Evolutionary conservation across 2,113 vertebrate genomes (phyloP).

Genomic region (Elephantulus edwardii): DNA sequence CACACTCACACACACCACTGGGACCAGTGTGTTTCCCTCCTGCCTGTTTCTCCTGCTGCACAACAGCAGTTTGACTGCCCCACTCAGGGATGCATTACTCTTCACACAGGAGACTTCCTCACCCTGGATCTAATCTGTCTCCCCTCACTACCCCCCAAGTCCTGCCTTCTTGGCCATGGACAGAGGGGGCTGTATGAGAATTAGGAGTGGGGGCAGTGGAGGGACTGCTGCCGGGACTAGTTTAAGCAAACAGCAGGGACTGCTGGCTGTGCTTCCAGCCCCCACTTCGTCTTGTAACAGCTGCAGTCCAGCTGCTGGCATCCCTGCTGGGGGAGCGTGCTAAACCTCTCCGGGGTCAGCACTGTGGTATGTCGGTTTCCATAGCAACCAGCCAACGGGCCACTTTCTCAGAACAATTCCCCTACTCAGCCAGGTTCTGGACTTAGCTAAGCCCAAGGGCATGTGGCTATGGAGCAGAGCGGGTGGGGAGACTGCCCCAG

Average conservation of each 20-base stretch:
- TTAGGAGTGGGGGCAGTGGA: background rate
- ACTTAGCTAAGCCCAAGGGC: slow-evolving; percentile 85
- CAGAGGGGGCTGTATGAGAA: background rate
- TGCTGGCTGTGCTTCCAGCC: slow-evolving; percentile 69
- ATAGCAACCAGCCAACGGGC: slow-evolving; percentile 91
- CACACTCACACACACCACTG: background rate
- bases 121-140: background rate
- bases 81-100: background rate
- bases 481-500: slow-evolving; percentile 58
- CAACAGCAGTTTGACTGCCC: background rate
- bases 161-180: background rate
- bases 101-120: background rate
- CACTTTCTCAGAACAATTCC: slow-evolving; percentile 87
- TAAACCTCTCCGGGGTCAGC: slow-evolving; percentile 93
- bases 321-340: slow-evolving; percentile 87
- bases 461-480: slow-evolving; percentile 73
- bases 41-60: slow-evolving; percentile 32
- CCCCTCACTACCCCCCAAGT: background rate
- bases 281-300: slow-evolving; percentile 87
- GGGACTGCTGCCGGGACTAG: slow-evolving; percentile 43
- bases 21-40: background rate
- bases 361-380: slow-evolving; percentile 96
- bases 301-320: slow-evolving; percentile 96
- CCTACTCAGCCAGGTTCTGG: slow-evolving; percentile 85
- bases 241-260: slow-evolving; percentile 73